These are phyloP conservation scores for Malurus leucopterus DNA, from an alignment of 2,797 vertebrate species.

Conservation along the genomic window DNA sequence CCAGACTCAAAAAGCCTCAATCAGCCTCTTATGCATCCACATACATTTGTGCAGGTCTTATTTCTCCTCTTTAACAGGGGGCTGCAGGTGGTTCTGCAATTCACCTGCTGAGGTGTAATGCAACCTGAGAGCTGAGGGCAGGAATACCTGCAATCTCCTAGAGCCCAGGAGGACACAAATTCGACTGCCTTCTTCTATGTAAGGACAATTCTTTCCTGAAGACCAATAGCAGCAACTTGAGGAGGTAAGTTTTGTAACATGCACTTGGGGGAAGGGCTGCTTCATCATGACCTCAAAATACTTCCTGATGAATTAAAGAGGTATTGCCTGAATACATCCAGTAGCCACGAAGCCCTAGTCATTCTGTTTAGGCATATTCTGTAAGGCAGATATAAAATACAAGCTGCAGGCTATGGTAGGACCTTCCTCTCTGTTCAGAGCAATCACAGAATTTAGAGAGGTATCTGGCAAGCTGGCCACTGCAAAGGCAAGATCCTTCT, in stretches of 20 bases:
- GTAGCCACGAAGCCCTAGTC: neutral
- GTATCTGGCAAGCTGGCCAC: neutral
- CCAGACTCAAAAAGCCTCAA: neutral
- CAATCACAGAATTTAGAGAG: neutral
- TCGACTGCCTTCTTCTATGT: neutral
- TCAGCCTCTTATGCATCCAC: neutral
- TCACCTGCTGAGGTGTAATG: neutral
- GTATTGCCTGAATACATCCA: neutral
- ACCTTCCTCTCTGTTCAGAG: neutral
- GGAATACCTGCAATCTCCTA: neutral
- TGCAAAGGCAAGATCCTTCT: neutral
- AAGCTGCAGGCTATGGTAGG: neutral
- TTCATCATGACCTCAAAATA: neutral
- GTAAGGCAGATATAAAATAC: neutral
- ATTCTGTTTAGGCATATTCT: neutral
- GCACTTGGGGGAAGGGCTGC: neutral
- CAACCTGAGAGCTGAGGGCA: neutral
- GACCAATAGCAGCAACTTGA: neutral
- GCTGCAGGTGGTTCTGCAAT: neutral
- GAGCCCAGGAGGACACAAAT: neutral
- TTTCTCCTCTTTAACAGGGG: neutral
- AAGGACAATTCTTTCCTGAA: neutral
- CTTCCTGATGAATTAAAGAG: neutral
- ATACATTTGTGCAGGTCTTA: accelerated
- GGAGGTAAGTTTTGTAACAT: neutral